These are phyloP conservation scores for Harpegnathos saltator DNA, from an alignment of 1,140 invertebrate genomes.

Conservation along the genomic window DNA sequence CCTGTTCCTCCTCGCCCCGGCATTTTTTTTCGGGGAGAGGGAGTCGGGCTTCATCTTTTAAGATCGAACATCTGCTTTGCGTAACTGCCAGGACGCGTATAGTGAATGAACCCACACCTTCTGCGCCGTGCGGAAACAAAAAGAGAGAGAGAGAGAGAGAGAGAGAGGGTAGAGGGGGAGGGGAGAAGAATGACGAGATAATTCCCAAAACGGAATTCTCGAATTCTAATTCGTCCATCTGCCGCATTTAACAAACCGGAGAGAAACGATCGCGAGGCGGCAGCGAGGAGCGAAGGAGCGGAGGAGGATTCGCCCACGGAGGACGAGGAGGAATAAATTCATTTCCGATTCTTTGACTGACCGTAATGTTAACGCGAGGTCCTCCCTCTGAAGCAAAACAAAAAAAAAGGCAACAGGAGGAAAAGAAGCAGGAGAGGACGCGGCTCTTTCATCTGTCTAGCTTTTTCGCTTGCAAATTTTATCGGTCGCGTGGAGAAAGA, in stretches of 20 bases:
- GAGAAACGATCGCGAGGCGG: neutral
- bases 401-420: too few species aligned
- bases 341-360: neutral
- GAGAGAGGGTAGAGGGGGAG: too few species aligned
- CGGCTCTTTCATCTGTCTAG: neutral
- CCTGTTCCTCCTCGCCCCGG: constrained; percentile 78
- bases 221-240: constrained; percentile 30
- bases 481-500: neutral
- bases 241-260: neutral
- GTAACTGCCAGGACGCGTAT: constrained; percentile 58
- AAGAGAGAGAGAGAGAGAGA: too few species aligned
- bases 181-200: neutral
- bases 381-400: too few species aligned
- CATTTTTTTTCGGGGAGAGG: constrained; percentile 74
- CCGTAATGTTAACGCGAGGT: neutral
- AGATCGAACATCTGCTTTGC: constrained; percentile 80
- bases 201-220: constrained; percentile 1
- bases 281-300: too few species aligned
- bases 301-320: neutral
- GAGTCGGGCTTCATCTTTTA: constrained; percentile 76
- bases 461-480: neutral
- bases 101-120: constrained; percentile 50
- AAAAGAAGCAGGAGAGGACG: neutral
- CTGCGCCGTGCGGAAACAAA: constrained; percentile 7
- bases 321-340: neutral